phyloP scores from a whole-genome alignment of 2,888 invertebrate genomes.

The Acanthococcus lagerstroemiae region DNA sequence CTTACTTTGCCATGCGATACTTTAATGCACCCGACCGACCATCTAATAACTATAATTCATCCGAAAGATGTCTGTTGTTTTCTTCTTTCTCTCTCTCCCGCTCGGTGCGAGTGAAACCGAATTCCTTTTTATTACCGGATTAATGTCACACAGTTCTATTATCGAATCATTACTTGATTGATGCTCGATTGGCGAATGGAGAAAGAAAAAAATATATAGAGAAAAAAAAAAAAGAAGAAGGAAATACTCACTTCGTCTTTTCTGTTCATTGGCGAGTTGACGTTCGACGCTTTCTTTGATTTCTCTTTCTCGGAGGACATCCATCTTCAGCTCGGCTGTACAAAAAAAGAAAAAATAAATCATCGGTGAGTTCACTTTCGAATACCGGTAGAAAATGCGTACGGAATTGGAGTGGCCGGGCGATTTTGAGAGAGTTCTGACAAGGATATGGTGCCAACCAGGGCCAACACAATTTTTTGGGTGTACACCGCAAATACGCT shows the following conservation, averaged over 20 bases:
- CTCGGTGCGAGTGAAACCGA: too few species aligned
- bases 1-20: constrained; percentile 27
- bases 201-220: neutral
- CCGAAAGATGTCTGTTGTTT: neutral
- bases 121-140: too few species aligned
- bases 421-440: too few species aligned
- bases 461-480: too few species aligned
- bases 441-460: too few species aligned
- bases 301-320: constrained; percentile 83
- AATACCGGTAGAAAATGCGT: too few species aligned
- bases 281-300: constrained; percentile 87
- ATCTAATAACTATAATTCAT: constrained; percentile 17
- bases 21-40: constrained; percentile 21
- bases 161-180: constrained; percentile 1
- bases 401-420: too few species aligned
- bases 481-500: too few species aligned
- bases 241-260: constrained; percentile 74
- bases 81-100: neutral
- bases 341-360: constrained; percentile 44
- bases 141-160: too few species aligned
- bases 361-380: too few species aligned
- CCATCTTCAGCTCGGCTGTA: constrained; percentile 93
- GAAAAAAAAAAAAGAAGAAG: too few species aligned
- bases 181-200: neutral
- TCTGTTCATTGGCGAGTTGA: constrained; percentile 86